A percentile compares a stretch with the other conserved stretches of the same genome.
These are phyloP conservation scores for Melanaphis sacchari DNA, from an alignment of 1,140 invertebrate genomes.

Conservation along the genomic window DNA sequence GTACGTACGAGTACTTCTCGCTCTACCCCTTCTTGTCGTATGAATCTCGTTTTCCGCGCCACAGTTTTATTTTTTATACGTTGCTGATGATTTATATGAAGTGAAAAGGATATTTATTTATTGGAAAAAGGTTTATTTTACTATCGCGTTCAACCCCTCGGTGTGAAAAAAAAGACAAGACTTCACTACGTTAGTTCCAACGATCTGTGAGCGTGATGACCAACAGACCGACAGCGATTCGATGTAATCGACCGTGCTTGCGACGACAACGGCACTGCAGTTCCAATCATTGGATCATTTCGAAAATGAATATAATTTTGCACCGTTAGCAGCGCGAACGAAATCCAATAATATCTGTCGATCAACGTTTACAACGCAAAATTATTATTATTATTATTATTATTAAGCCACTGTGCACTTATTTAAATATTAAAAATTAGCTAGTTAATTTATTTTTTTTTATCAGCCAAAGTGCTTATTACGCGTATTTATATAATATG, in stretches of 20 bases:
- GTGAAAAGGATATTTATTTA: background rate
- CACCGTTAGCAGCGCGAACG: background rate
- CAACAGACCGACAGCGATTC: slow-evolving; percentile 39
- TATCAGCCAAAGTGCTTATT: too few relatives aligned
- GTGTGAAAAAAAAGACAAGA: slow-evolving; percentile 17
- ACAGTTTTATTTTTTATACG: background rate
- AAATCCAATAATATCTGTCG: background rate
- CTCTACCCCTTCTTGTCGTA: background rate
- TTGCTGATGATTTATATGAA: background rate
- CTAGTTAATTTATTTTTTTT: background rate
- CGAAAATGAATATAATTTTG: background rate
- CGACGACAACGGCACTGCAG: background rate
- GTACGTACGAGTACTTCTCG: background rate
- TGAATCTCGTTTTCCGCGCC: background rate
- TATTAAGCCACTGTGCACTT: background rate
- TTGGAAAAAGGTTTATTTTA: slow-evolving; percentile 7
- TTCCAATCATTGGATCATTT: background rate
- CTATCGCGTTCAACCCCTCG: background rate
- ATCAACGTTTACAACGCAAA: background rate
- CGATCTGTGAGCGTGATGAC: slow-evolving; percentile 22
- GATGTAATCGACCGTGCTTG: slow-evolving; percentile 30
- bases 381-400: slow-evolving; percentile 7
- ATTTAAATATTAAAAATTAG: slow-evolving; percentile 12
- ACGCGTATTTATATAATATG: too few relatives aligned
- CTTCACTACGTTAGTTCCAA: slow-evolving; percentile 35